A percentile compares a stretch with the other conserved stretches of the same genome.
These are phyloP conservation scores for Entosphenus tridentatus DNA, from an alignment of 2,113 vertebrate genomes.

Conservation along the genomic window DNA sequence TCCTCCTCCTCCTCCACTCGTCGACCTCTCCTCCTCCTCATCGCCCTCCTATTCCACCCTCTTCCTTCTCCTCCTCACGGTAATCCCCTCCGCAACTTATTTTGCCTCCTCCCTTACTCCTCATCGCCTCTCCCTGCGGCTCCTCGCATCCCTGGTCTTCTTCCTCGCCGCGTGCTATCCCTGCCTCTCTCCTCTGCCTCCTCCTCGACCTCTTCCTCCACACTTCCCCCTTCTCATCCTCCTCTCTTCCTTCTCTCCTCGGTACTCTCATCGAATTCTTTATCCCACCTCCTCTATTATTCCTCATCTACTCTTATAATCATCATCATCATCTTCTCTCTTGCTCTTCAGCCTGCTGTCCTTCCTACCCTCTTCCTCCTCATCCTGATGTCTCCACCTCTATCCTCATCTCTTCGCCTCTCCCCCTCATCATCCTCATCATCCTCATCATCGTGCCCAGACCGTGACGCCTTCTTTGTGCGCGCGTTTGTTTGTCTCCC, in stretches of 20 bases:
- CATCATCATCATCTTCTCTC: background rate
- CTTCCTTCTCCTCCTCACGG: too few relatives aligned
- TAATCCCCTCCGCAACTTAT: too few relatives aligned
- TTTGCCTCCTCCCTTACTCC: too few relatives aligned
- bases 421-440: background rate
- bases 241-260: background rate
- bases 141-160: too few relatives aligned
- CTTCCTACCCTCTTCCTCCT: background rate
- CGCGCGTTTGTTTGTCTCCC: slow-evolving; percentile 11
- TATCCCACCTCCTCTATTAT: background rate
- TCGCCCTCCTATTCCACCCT: too few relatives aligned
- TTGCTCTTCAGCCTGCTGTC: background rate
- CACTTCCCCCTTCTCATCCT: background rate
- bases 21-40: too few relatives aligned
- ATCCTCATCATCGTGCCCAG: background rate
- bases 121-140: too few relatives aligned
- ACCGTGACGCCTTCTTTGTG: background rate
- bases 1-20: too few relatives aligned
- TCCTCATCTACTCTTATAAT: background rate
- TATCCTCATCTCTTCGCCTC: background rate
- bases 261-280: background rate
- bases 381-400: background rate
- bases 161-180: too few relatives aligned
- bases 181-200: too few relatives aligned
- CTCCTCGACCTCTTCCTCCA: background rate